These are phyloP conservation scores for Galago senegalensis DNA, from an alignment of 2,797 vertebrate genomes.

Conservation along the genomic window DNA sequence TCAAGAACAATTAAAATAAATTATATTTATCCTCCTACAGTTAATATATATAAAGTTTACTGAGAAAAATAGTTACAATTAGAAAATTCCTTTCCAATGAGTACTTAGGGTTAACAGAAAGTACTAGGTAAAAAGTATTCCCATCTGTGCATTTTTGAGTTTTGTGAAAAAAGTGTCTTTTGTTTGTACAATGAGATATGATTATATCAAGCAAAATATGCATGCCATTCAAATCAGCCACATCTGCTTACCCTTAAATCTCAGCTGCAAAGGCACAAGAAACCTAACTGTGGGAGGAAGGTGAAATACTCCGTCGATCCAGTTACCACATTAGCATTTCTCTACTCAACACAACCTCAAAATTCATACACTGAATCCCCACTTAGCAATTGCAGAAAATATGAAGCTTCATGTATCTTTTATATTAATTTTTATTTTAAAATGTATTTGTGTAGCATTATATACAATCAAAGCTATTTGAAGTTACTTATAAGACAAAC, in stretches of 20 bases:
- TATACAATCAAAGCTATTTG: background rate
- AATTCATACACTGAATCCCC: background rate
- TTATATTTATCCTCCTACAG: background rate
- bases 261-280: background rate
- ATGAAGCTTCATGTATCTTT: background rate
- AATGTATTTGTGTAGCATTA: background rate
- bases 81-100: background rate
- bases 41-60: background rate
- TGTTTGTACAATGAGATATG: background rate
- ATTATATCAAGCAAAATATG: background rate
- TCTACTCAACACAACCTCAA: background rate
- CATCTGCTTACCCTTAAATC: background rate
- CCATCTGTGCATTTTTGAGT: background rate
- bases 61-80: background rate
- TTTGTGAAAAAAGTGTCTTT: background rate
- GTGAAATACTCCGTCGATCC: background rate
- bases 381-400: background rate
- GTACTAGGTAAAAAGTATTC: background rate
- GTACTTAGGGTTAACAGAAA: background rate
- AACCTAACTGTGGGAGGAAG: too few species aligned
- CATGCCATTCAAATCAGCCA: background rate
- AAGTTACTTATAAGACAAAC: conserved; percentile 4
- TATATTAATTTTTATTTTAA: conserved; percentile 29
- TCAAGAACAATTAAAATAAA: conserved; percentile 15
- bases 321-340: background rate